A percentile compares a stretch with the other conserved stretches of the same genome.
Conservation (phyloP, 2,888 invertebrate genomes). For the Baronia brevicornis region DNA sequence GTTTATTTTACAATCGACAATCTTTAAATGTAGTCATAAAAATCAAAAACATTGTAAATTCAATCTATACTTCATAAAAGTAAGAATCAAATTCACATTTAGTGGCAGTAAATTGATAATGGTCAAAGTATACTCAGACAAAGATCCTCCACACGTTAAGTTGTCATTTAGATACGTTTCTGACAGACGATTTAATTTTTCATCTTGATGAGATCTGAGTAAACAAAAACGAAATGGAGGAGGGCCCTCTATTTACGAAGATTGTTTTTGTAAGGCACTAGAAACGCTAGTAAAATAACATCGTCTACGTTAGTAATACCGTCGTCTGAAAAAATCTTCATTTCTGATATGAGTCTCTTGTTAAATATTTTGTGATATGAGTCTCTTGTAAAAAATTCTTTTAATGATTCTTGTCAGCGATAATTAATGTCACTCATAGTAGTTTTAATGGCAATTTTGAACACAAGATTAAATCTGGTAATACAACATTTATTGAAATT, state of each 20-base stretch:
- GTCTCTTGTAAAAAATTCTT: no score
- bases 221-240: constrained; percentile 44
- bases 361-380: no score
- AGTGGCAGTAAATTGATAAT: constrained; percentile 10
- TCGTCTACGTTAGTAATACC: not conserved
- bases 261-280: constrained; percentile 31
- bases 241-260: constrained; percentile 43
- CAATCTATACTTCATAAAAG: constrained; percentile 11
- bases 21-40: constrained; percentile 17
- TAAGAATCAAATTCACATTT: constrained; percentile 4
- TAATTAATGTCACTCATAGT: no score
- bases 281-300: no score
- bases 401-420: no score
- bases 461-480: no score
- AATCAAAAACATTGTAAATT: constrained; percentile 4
- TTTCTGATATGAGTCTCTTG: not conserved
- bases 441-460: no score
- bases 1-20: constrained; percentile 55
- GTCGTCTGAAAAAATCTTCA: not conserved
- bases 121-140: constrained; percentile 22
- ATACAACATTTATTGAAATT: no score
- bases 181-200: constrained; percentile 65
- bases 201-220: constrained; percentile 52
- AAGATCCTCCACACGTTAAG: constrained; percentile 46
- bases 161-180: constrained; percentile 52